A percentile compares a stretch with the other conserved stretches of the same genome.
Conservation (phyloP, 2,113 vertebrate species). For the Myocastor coypus region DNA sequence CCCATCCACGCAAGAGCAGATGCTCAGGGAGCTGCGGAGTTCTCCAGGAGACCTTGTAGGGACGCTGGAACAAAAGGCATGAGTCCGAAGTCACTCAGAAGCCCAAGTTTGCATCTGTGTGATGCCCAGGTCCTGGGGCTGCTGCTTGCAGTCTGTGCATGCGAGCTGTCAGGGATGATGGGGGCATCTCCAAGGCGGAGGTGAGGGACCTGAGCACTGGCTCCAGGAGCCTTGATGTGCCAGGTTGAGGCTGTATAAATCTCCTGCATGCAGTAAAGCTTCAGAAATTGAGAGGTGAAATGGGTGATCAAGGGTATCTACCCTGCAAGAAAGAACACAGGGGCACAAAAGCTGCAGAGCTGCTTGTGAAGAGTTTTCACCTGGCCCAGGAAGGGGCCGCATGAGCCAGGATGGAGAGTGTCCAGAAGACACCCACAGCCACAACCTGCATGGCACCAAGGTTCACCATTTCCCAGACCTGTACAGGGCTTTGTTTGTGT, state of each 20-base stretch:
- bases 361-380: neutral
- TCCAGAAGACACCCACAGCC: neutral
- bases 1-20: neutral
- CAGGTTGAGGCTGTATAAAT: too few species aligned
- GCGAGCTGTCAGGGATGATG: too few species aligned
- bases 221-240: too few species aligned
- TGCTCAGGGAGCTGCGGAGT: too few species aligned
- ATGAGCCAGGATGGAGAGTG: neutral
- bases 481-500: accelerated
- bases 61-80: neutral
- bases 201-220: too few species aligned
- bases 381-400: neutral
- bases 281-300: neutral
- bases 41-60: neutral
- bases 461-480: too few species aligned
- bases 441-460: neutral
- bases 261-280: neutral
- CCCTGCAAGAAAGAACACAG: neutral
- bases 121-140: too few species aligned
- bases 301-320: neutral
- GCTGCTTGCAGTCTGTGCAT: too few species aligned
- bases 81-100: neutral
- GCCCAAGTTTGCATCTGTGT: too few species aligned
- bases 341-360: neutral
- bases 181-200: too few species aligned